Evolutionary conservation across 2,797 vertebrate genomes (phyloP), one percentile per base, ranked within the genome.

Genomic region (Euthynnus affinis): DNA sequence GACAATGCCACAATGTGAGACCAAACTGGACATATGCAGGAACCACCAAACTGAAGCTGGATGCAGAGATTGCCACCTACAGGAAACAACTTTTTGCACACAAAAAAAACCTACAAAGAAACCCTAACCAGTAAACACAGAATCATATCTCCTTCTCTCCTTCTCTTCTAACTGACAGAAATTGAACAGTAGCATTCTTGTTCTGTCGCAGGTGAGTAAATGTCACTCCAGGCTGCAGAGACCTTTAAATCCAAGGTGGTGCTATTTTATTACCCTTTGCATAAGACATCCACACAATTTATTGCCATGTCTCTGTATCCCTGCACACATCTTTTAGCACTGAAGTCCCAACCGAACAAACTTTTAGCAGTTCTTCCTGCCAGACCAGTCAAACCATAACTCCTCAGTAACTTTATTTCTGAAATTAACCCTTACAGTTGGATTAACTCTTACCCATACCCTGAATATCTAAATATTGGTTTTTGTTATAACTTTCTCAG

Each of bases 21-120:
- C 3, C 13, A 5, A 46, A 18, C 44, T 46, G 44, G 14, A 46
- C 44, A 15, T 46, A 9, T 37, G 34, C 34, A 37, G 34, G 34
- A 37, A 37, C 34, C 34, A 8, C 34, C 34, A 92, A 94, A 44
- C 81, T 94, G 64, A 93, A 82, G 71, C 57, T 93, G 94, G 27
- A 29, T 29, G 27, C 27, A 29, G 27, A 95, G 90, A 94, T 93
- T 15, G 90, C 93, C 40, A 92, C 92, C 64, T 95, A 93, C 89
- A 92, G 92, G 27, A 29, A 29, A 29, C 27, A 5, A 29, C n/a
- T n/a, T n/a, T n/a, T n/a, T n/a, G n/a, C n/a, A n/a, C n/a, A n/a
- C n/a, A n/a, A 5, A 12, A 52, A 64, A 44, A 22, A 0, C n/a
- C 14, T n/a, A 14, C 27, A 29, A 29, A 29, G 5, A n/a, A n/a